These are phyloP conservation scores for Plutomurus gul DNA, from an alignment of 1,140 invertebrate genomes.

Conservation along the genomic window DNA sequence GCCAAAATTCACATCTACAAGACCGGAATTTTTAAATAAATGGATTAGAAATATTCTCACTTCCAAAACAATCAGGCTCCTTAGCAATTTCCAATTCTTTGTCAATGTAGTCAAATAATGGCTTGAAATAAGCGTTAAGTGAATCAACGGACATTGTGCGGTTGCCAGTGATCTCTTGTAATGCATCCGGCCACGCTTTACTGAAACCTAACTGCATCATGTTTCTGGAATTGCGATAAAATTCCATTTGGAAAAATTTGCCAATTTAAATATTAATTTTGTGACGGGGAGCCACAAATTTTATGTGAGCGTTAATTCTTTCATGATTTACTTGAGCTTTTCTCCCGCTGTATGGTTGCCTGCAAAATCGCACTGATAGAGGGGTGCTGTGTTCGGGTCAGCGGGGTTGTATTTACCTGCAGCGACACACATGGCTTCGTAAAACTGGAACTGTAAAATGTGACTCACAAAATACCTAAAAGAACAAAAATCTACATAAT, in stretches of 20 bases:
- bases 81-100: slow-evolving; percentile 33
- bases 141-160: slow-evolving; percentile 57
- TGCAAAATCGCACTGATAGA: slow-evolving; percentile 61
- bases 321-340: slow-evolving; percentile 53
- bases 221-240: no score
- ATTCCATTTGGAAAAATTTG: no score
- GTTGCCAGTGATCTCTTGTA: slow-evolving; percentile 58
- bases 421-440: slow-evolving; percentile 59
- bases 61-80: slow-evolving; percentile 49
- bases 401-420: slow-evolving; percentile 54
- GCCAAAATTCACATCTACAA: no score
- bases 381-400: slow-evolving; percentile 52
- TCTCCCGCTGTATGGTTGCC: slow-evolving; percentile 58
- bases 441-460: slow-evolving; percentile 60
- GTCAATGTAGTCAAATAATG: slow-evolving; percentile 49
- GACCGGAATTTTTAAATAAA: no score
- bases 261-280: no score
- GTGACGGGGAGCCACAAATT: no score
- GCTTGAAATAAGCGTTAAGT: slow-evolving; percentile 54
- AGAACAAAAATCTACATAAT: no score
- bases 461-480: slow-evolving; percentile 63
- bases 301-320: no score
- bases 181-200: slow-evolving; percentile 58
- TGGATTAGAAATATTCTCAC: background rate
- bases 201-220: slow-evolving; percentile 60